phyloP scores from a whole-genome alignment of 1,140 invertebrate genomes.

The Triops longicaudatus region DNA sequence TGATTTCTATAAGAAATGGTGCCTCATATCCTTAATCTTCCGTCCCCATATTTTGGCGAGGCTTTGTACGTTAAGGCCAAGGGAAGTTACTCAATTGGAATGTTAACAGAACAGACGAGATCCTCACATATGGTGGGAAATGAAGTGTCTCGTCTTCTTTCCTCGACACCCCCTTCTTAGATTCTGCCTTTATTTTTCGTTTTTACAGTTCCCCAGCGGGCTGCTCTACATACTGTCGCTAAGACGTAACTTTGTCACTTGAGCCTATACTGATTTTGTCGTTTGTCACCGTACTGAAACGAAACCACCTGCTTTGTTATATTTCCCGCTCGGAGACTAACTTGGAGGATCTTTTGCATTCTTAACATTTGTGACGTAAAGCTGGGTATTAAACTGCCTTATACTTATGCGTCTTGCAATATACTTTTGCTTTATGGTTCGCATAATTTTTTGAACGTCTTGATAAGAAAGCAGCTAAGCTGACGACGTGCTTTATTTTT shows the following conservation, averaged over 20 bases:
- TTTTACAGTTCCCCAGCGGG: not conserved
- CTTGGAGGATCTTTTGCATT: not conserved
- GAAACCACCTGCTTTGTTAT: not conserved
- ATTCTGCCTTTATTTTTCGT: not conserved
- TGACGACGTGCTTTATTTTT: too few species aligned
- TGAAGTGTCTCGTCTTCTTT: conserved; percentile 5
- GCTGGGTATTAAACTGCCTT: too few species aligned
- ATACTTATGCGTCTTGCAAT: too few species aligned
- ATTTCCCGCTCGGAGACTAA: not conserved
- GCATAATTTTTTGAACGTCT: too few species aligned
- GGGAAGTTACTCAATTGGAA: conserved; percentile 12
- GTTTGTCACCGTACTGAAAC: not conserved
- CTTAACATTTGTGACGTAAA: not conserved
- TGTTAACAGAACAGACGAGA: conserved; percentile 12
- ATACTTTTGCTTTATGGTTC: too few species aligned
- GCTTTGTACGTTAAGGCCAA: not conserved
- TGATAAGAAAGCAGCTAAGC: too few species aligned
- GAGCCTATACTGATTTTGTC: conserved; percentile 9
- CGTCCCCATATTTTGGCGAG: not conserved
- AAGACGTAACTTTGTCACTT: not conserved
- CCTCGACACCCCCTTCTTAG: not conserved
- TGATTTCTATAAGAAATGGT: not conserved
- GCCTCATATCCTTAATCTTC: not conserved
- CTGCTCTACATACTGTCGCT: not conserved
- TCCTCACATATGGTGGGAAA: conserved; percentile 6